Base-by-base conservation (phyloP, 2,888 invertebrate genomes). In the Cantharis rufa region DNA sequence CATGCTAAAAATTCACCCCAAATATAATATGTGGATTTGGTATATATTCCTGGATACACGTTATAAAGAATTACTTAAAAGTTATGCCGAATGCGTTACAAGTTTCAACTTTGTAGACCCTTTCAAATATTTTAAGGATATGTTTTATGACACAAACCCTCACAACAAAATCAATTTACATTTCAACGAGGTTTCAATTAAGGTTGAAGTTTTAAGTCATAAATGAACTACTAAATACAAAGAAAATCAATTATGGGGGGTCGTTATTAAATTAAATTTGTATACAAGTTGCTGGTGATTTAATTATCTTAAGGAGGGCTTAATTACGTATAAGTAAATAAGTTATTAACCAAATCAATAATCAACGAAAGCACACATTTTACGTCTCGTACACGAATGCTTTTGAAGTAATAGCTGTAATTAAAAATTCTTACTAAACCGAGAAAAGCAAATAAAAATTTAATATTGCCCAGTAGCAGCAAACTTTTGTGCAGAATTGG, bases 171-270 rank as follows among this genome's bases (percentile, higher is more conserved):
- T 66, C 64, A 66, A 66, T 66, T 66, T 66, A 66, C 24, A 13
- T 66, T 66, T 66, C 24, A 66, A 66, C 64, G 64, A 27, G 63
- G 32, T 71, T 71, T 71, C 63, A 64, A 64, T 71, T 71, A 71
- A 71, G 63, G 15, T 15, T 16, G 18, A 16, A 71, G 71, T 71
- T 71, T 71, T 64, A 32, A 27, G 63, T 18, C 64, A 71, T 71
- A 71, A 64, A 71, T 24, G 63, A 71, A 18, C 15, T 63, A 28
- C 18, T 28, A 16, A 18, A 21, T 66, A 66, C 64, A 66, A 66
- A 66, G 64, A 66, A 66, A 66, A 66, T 66, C 64, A 63, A 63
- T 71, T 71, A 64, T 71, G 24, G 16, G 16, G 71, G 71, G 63
- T 32, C 18, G 18, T 71, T 71, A 64, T 64, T 32, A 64, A 28